A percentile compares a stretch with the other conserved stretches of the same genome.
These are phyloP conservation scores for Hetaerina titia DNA, from an alignment of 2,888 invertebrate genomes.

Conservation along the genomic window DNA sequence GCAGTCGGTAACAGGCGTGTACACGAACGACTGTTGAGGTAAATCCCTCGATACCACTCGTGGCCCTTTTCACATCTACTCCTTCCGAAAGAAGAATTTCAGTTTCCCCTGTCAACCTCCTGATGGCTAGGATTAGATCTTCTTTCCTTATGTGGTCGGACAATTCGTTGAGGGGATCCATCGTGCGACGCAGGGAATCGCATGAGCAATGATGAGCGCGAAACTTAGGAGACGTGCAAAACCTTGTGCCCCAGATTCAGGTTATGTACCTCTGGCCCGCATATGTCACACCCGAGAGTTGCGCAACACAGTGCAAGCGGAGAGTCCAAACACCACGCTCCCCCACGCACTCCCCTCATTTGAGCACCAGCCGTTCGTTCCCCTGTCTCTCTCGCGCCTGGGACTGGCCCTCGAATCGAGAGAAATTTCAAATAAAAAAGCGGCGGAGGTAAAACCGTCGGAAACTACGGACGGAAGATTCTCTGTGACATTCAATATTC, in stretches of 20 bases:
- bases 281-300: not conserved
- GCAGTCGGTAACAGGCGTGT: not conserved
- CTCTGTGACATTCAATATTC: too few relatives aligned
- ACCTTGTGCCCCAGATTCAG: not conserved
- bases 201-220: not conserved
- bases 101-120: not conserved
- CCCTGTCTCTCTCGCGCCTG: not conserved
- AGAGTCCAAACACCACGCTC: not conserved
- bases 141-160: not conserved
- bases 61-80: not conserved
- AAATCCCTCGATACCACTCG: slow-evolving; percentile 4
- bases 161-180: not conserved
- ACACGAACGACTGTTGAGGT: slow-evolving; percentile 4
- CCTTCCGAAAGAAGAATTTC: not conserved
- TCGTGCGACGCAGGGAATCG: not conserved
- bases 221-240: not conserved
- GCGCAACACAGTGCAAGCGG: not conserved
- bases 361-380: not conserved
- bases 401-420: not conserved
- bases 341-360: not conserved
- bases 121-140: not conserved
- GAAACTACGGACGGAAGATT: too few relatives aligned
- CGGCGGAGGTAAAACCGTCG: too few relatives aligned
- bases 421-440: too few relatives aligned
- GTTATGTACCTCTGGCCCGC: not conserved